These are phyloP conservation scores for Leucophenga varia DNA, from an alignment of 1,140 invertebrate genomes.

Conservation along the genomic window DNA sequence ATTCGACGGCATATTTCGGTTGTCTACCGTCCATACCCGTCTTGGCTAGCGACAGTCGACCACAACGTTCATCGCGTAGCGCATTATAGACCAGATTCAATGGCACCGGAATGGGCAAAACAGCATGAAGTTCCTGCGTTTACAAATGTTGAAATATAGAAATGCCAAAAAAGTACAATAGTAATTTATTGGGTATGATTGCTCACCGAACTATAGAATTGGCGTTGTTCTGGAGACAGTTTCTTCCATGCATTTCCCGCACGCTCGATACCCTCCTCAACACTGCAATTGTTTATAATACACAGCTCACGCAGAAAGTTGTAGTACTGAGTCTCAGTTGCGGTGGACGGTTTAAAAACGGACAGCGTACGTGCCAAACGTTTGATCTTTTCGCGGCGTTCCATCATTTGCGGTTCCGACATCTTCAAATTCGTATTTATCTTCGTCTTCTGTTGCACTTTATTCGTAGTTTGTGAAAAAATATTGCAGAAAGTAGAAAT, in stretches of 20 bases:
- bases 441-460: too few relatives aligned
- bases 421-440: too few relatives aligned
- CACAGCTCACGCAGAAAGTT: slow-evolving; percentile 36
- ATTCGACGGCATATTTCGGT: slow-evolving; percentile 27
- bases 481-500: too few relatives aligned
- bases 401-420: too few relatives aligned
- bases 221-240: slow-evolving; percentile 13
- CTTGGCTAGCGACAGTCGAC: slow-evolving; percentile 22
- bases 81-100: slow-evolving; percentile 30
- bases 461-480: too few relatives aligned
- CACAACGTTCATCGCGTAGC: slow-evolving; percentile 32
- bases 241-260: slow-evolving; percentile 18
- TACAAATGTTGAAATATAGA: too few relatives aligned
- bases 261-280: slow-evolving; percentile 34
- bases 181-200: neutral
- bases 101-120: slow-evolving; percentile 37
- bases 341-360: slow-evolving; percentile 23
- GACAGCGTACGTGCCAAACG: slow-evolving; percentile 20
- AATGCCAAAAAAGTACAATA: neutral
- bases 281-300: slow-evolving; percentile 40
- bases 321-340: slow-evolving; percentile 36
- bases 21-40: slow-evolving; percentile 1
- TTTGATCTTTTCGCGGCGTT: slow-evolving; percentile 20
- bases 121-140: slow-evolving; percentile 27
- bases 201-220: slow-evolving; percentile 33